Base-by-base conservation (phyloP, 2,888 invertebrate genomes). In the Chydorus sphaericus region DNA sequence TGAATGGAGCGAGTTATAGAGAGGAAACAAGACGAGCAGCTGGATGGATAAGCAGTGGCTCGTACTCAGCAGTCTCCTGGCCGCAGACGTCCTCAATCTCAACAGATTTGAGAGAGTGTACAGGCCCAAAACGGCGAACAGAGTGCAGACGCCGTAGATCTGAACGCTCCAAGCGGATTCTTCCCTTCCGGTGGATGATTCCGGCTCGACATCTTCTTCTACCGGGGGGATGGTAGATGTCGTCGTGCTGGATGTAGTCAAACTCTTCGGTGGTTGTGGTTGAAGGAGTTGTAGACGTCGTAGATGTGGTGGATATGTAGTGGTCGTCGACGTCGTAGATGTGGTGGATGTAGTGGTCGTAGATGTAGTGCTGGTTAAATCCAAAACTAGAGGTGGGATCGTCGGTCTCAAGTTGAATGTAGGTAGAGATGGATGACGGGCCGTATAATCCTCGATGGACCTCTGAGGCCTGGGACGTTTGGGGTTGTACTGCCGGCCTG, bases 31-130 rank as follows among this genome's bases (percentile, higher is more conserved):
- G 56, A 93, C 71, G 62, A 91, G 79, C 51, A 87, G 71, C 71
- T 91, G 88, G 23, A 92, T 77, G 36, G 86, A 83, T 28, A 92
- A 77, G 69, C 91, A 92, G 68, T 91, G 92, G 58, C 85, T 85
- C 66, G 85, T 86, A 2, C 85, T 83, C 64, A 92, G 81, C 59
- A 93, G 76, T 70, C 89, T 88, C 6, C 87, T 30, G n/a, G n/a
- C n/a, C 10, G 53, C 48, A 63, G 85, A 82, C 65, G 85, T 83
- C 70, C 87, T 85, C 69, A 89, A 84, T 54, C 89, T 80, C 48
- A 91, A 80, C 61, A 92, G 78, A 70, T 89, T 88, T 66, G 87
- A 82, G 58, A 90, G 81, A 23, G 88, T 88, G 67, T 85, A 88
- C 1, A 88, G 77, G 0, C 89, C 87, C 63, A 93, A 72, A 11